Evolutionary conservation across 30 jellyfish, hydroid and myxozoan species (phyloP), one percentile per base, ranked within the genome.

Genomic region (Aurelia aurita complex sp. Pacific): DNA sequence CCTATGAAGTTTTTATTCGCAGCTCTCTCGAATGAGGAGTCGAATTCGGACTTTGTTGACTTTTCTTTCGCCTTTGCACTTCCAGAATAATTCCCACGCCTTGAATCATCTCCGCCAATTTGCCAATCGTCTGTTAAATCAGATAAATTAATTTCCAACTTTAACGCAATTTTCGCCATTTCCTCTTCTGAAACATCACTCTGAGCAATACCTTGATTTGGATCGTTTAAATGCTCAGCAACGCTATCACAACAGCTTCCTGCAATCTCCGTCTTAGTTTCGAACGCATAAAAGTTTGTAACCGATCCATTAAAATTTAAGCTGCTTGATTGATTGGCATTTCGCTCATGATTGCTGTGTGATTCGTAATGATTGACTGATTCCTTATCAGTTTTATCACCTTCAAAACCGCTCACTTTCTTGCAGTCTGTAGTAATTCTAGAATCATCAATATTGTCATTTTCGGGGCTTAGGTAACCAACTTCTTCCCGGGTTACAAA

Each of bases 141-240:
- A 15, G 87, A 35, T 16, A 77, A 57, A 42, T 77, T 62, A 13
- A 77, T 77, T 57, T 77, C 87, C 5, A 77, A 76, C 32, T 62
- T 77, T 3, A 77, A 38, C 7, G 87, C 87, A 62, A 77, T 77
- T 35, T 66, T 50, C 63, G 57, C 61, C 78, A 60, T 75, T n/a
- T 75, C 85, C 63, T 75, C 85, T 18, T 32, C 85, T 12, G 76
- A 13, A 46, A 46, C 8, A 46, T 46, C 57, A 46, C 57, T 46
- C 14, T 7, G 15, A 9, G 57, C 57, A 46, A 46, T 1, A 9
- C 57, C 57, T 46, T 46, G 57, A 6, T 46, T 66, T 23, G 9
- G 7, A 13, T 66, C 54, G 12, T 40, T 66, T 23, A 40, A 13
- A 13, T 5, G 53, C 43, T 66, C 76, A 16, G 38, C 76, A 23